Conservation (phyloP, 2,113 vertebrate species). For the Montifringilla adamsi region DNA sequence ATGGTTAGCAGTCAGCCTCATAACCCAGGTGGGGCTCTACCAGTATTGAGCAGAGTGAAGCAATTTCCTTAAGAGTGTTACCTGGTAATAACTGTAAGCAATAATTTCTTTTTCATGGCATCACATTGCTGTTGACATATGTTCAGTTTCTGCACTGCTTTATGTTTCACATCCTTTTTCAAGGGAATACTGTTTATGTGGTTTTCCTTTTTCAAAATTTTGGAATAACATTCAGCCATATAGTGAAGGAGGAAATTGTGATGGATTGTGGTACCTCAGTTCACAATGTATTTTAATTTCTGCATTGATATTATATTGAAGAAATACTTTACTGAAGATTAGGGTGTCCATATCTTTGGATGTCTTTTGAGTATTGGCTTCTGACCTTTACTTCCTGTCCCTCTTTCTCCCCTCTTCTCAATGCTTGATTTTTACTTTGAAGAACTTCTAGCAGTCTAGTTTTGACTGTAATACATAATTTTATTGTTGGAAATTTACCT, state of each 20-base stretch:
- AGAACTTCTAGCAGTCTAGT: not conserved
- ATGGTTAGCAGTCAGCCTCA: not conserved
- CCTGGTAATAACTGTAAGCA: not conserved
- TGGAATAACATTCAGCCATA: not conserved
- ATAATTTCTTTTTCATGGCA: not conserved
- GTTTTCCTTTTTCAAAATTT: not conserved
- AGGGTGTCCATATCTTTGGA: not conserved
- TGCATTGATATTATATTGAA: not conserved
- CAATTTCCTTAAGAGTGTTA: not conserved
- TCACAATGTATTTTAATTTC: not conserved
- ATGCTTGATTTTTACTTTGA: not conserved
- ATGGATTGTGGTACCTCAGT: not conserved
- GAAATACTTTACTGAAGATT: not conserved
- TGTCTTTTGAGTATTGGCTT: not conserved
- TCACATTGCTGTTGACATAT: not conserved
- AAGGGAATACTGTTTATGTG: not conserved
- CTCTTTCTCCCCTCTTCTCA: not conserved
- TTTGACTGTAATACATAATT: not conserved
- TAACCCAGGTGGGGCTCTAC: not conserved
- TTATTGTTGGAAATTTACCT: not conserved
- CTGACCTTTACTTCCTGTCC: not conserved
- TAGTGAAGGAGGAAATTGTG: not conserved
- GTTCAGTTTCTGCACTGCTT: not conserved
- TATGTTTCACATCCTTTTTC: not conserved
- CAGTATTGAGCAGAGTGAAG: not conserved